Percentiles rank a stretch among this genome's conserved stretches.
Evolutionary conservation across 1,140 invertebrate species (phyloP).

Genomic region (Drosophila ambigua): DNA sequence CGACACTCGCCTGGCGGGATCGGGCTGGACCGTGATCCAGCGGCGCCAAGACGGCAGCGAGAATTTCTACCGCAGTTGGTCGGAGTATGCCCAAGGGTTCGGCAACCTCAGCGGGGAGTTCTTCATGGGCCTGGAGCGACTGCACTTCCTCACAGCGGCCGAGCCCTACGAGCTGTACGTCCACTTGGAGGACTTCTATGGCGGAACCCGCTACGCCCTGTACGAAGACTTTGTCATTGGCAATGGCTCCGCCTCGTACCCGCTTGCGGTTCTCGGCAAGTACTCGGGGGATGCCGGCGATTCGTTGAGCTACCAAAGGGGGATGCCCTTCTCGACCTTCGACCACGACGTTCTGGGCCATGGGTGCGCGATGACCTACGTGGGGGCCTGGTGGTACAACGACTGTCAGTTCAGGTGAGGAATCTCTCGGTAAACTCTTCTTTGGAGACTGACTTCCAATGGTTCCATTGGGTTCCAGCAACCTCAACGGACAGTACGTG

Average conservation of each 20-base stretch:
- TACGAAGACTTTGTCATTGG: constrained; percentile 88
- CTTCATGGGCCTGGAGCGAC: constrained; percentile 86
- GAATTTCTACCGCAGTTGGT: constrained; percentile 87
- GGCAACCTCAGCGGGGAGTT: constrained; percentile 86
- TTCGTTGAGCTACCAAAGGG: constrained; percentile 55
- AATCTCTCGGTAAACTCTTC: background rate
- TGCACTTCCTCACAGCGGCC: constrained; percentile 70
- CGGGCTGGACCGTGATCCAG: constrained; percentile 87
- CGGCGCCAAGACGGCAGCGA: constrained; percentile 87
- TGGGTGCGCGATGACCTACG: constrained; percentile 87
- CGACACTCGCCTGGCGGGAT: constrained; percentile 56
- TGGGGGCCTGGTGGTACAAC: constrained; percentile 88
- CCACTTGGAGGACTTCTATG: constrained; percentile 87
- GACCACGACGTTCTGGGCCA: constrained; percentile 86
- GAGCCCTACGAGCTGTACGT: constrained; percentile 33
- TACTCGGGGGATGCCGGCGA: constrained; percentile 65
- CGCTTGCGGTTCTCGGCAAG: constrained; percentile 87
- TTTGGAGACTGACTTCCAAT: background rate
- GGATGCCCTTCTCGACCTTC: constrained; percentile 60
- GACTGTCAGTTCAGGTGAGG: constrained; percentile 68
- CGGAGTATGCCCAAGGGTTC: constrained; percentile 87
- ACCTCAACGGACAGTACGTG: constrained; percentile 67
- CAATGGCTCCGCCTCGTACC: constrained; percentile 87
- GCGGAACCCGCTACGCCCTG: constrained; percentile 85
- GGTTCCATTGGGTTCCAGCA: constrained; percentile 29